These are phyloP conservation scores for Melanophora roralis DNA, from an alignment of 2,888 invertebrate genomes.

Conservation along the genomic window DNA sequence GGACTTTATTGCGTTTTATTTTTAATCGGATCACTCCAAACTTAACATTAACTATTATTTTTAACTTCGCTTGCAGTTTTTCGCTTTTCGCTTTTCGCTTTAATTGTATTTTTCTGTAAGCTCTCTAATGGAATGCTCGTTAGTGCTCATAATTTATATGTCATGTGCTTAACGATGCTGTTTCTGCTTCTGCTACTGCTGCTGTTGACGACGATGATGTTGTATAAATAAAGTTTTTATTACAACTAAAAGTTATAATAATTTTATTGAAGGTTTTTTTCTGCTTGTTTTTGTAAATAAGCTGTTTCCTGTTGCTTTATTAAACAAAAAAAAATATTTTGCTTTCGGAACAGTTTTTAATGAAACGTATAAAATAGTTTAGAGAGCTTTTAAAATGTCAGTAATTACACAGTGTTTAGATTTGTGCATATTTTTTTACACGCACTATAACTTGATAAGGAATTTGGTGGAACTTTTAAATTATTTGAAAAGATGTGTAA, in stretches of 20 bases:
- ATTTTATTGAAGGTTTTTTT: neutral
- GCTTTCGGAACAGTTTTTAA: neutral
- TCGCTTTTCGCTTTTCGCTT: neutral
- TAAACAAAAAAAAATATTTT: neutral
- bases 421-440: neutral
- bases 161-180: constrained; percentile 2
- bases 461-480: neutral
- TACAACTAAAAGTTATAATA: constrained; percentile 37
- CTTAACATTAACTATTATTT: no score
- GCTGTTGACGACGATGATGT: neutral
- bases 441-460: neutral
- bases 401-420: neutral
- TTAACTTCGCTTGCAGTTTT: neutral
- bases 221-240: constrained; percentile 36
- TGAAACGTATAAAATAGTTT: neutral
- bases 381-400: neutral
- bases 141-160: constrained; percentile 1
- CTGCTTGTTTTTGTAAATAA: constrained; percentile 33
- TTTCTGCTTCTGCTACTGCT: neutral
- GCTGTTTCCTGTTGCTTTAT: constrained; percentile 49
- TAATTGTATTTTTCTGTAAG: neutral
- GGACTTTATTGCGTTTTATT: no score
- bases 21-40: no score
- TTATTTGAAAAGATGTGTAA: no score
- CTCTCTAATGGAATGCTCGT: neutral